Evolutionary conservation across 2,888 invertebrate genomes (phyloP), one percentile per base, ranked within the genome.

Genomic region (Pocota personata): DNA sequence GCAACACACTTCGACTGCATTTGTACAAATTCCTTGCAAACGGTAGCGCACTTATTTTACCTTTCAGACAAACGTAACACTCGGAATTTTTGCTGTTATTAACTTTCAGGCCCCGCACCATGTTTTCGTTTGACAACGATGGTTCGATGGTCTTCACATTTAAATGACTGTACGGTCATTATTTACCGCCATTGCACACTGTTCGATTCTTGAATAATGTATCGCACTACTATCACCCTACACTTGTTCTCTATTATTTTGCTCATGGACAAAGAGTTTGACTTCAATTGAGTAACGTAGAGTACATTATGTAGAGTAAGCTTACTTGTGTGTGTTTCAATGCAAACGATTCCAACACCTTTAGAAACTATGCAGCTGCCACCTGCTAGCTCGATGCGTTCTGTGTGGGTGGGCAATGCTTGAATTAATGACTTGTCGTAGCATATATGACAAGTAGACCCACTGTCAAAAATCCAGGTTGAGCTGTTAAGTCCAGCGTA

Each of bases 11-110:
- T 14, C 6, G 3, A 55, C 69, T 69, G 3, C 46, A 27, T 69
- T 69, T 67, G 16, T 52, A 3, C 21, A 32, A 24, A 19, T 37
- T 24, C 27, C 57, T 69, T 40, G 55, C 43, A 40, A 69, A 69
- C 12, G 40, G 48, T 27, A 71, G n/a, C 21, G 48, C 58, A 58
- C 58, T 57, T n/a, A 69, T 46, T 55, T 71, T 71, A 4, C 71
- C 71, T 30, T 71, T 71, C 12, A 57, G 46, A 27, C 57, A 71
- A 24, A 30, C 46, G 16, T 71, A 27, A 24, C 71, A 71, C 21
- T 71, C 58, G 19, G 21, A 58, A 19, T 58, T 58, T 58, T 58
- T 10, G 3, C 6, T 21, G 12, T 58, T 5, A 5, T 58, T 21
- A 30, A 58, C 16, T 32, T 58, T 35, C 58, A 57, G 16, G 8